phyloP scores from a whole-genome alignment of 2,888 invertebrate species.

The Chrysomela aeneicollis region DNA sequence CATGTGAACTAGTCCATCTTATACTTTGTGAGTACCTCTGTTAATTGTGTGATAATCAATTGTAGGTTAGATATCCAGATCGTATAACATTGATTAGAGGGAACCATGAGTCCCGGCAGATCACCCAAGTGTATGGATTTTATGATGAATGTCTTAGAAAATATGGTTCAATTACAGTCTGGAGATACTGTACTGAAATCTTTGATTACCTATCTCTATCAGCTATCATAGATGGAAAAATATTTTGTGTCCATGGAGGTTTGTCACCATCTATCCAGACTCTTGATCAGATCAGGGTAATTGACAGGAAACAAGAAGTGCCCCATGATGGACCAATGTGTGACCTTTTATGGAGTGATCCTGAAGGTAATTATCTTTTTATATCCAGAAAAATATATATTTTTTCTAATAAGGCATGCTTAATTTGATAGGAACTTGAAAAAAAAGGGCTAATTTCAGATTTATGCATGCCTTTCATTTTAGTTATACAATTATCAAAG shows the following conservation, averaged over 20 bases:
- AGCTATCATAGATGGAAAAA: conserved; percentile 97
- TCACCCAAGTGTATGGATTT: conserved; percentile 99
- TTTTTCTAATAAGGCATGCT: too few species aligned
- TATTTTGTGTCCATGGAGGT: conserved; percentile 93
- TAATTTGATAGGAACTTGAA: too few species aligned
- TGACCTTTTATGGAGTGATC: conserved; percentile 98
- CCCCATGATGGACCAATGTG: conserved; percentile 99
- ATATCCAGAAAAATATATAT: too few species aligned
- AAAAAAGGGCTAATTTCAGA: too few species aligned
- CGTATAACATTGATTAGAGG: conserved; percentile 97
- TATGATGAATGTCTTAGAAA: conserved; percentile 99
- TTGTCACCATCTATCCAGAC: conserved; percentile 98
- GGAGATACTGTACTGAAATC: conserved; percentile 99
- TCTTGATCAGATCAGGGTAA: conserved; percentile 96
- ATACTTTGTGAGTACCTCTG: too few species aligned
- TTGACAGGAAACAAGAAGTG: conserved; percentile 98
- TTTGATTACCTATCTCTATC: conserved; percentile 97
- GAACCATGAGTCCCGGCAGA: conserved; percentile 98
- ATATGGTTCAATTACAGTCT: conserved; percentile 98
- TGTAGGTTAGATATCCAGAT: conserved; percentile 96
- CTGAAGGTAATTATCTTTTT: conserved; percentile 84
- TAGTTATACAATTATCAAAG: too few species aligned
- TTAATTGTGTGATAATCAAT: conserved; percentile 17
- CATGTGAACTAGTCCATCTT: too few species aligned
- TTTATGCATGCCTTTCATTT: too few species aligned